Evolutionary conservation across 2,113 vertebrate genomes (phyloP), one percentile per base, ranked within the genome.

Genomic region (Terrapene triunguis): DNA sequence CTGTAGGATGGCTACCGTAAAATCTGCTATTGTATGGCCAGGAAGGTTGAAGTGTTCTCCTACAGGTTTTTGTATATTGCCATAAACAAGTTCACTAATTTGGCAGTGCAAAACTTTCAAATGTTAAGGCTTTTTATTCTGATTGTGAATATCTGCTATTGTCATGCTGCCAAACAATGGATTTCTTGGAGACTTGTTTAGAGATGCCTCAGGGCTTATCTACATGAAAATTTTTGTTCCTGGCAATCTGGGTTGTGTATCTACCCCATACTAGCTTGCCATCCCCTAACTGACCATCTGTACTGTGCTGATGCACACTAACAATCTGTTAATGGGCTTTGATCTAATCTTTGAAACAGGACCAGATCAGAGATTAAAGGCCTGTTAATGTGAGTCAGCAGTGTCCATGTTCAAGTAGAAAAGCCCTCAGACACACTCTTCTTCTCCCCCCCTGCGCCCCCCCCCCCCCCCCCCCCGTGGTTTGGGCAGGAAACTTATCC

Each of bases 401-500:
- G 29, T 3, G 6, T 17, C 14, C 32, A 8, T 35, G 13, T 35
- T 65, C 59, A 32, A 35, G 32, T 35, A 65, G 59, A 35, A 65
- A 65, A 35, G 59, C 59, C 32, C 32, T 35, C 59, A 32, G 95
- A 97, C 95, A 95, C 89, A 95, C 96, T 96, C 90, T 96, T 87
- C 93, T 92, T 85, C 48, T 5, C 42, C 42, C 5, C 5, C 42
- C 42, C 42, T n/a, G n/a, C n/a, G n/a, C 38, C 44, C 44, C 44
- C 6, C 6, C 44, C 44, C 44, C 44, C 6, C 44, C 42, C 5
- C 42, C 42, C 42, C 42, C 6, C 2, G 44, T 92, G 94, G 94
- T 95, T 97, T 97, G 97, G 95, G 94, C 94, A 91, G 96, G 96
- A 97, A 97, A 90, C 95, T 79, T 47, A 94, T 50, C 92, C 57